Evolutionary conservation across 2,888 invertebrate genomes (phyloP).

Genomic region (Chrysotoxum bicinctum): DNA sequence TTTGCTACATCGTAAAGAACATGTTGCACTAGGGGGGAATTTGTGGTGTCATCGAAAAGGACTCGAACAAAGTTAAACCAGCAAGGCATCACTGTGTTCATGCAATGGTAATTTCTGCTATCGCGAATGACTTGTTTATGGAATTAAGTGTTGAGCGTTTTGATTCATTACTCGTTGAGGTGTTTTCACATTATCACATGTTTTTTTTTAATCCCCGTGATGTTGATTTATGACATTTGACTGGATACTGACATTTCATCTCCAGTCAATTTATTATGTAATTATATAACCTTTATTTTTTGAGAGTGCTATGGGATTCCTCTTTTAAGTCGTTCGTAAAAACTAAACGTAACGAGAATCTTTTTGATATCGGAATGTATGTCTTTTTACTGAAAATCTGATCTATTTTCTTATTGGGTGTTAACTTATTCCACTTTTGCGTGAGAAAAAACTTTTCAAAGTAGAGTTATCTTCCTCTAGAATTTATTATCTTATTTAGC

Average conservation of each 20-base stretch:
- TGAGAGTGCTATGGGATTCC: too few species aligned
- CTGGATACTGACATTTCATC: not conserved
- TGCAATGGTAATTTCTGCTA: constrained; percentile 22
- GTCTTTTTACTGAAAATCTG: too few species aligned
- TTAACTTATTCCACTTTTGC: too few species aligned
- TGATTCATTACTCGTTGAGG: constrained; percentile 31
- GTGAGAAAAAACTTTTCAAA: too few species aligned
- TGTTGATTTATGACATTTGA: not conserved
- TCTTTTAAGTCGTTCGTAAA: too few species aligned
- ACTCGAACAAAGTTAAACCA: not conserved
- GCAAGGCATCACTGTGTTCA: not conserved
- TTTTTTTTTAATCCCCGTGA: not conserved
- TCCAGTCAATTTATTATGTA: not conserved
- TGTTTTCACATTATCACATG: constrained; percentile 25
- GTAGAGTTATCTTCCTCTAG: too few species aligned
- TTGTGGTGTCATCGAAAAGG: not conserved
- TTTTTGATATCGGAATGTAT: too few species aligned
- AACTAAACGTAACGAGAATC: too few species aligned
- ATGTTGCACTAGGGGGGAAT: not conserved
- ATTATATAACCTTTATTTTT: not conserved
- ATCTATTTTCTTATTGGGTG: too few species aligned
- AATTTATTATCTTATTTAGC: too few species aligned
- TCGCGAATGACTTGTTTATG: constrained; percentile 29
- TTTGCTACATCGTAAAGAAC: not conserved
- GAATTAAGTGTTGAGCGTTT: constrained; percentile 22